These are phyloP conservation scores for Tinamus guttatus DNA, from an alignment of 2,113 vertebrate genomes.

Conservation along the genomic window DNA sequence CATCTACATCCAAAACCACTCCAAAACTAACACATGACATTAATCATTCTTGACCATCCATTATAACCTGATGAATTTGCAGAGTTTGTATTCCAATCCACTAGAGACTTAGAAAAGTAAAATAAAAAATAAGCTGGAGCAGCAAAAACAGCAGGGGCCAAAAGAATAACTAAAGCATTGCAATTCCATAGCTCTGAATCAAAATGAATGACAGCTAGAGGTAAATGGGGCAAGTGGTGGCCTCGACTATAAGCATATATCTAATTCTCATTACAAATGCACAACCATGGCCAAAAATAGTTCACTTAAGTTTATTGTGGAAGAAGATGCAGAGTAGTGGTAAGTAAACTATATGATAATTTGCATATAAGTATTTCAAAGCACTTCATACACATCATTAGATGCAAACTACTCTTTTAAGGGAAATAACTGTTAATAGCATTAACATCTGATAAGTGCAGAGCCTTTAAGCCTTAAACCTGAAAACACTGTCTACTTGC, in stretches of 20 bases:
- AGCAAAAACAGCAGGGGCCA: conserved; percentile 37
- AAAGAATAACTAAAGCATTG: conserved; percentile 18
- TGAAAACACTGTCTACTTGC: not conserved
- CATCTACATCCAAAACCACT: conserved; percentile 49
- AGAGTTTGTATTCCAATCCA: conserved; percentile 43
- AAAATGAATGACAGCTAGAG: not conserved
- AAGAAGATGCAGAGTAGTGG: not conserved
- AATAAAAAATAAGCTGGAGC: conserved; percentile 39
- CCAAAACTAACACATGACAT: conserved; percentile 53
- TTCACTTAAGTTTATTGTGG: not conserved
- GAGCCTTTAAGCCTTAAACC: not conserved
- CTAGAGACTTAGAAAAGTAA: conserved; percentile 19
- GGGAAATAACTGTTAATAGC: not conserved
- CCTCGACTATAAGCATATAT: not conserved
- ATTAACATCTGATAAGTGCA: not conserved
- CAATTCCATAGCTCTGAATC: not conserved
- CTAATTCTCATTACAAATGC: not conserved
- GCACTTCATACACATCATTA: not conserved
- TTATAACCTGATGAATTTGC: conserved; percentile 47
- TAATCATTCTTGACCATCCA: conserved; percentile 36
- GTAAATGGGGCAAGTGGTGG: not conserved
- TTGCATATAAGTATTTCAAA: not conserved
- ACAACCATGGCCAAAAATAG: not conserved
- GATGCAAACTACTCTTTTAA: not conserved
- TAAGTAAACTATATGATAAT: not conserved